Conservation (phyloP, 2,797 vertebrate genomes). For the Microcaecilia unicolor region DNA sequence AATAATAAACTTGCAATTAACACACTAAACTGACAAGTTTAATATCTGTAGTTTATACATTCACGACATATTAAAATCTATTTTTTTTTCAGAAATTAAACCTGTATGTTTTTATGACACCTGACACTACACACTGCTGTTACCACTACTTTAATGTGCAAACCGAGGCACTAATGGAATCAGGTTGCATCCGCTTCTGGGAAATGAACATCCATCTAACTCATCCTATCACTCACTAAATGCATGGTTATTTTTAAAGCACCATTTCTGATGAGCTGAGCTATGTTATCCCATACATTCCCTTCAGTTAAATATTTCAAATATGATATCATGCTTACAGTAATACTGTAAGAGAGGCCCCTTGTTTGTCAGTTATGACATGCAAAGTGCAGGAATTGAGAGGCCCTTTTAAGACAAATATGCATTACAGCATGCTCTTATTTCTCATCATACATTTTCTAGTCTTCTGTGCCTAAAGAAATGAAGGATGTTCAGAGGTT, state of each 20-base stretch:
- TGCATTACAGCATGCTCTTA: too few relatives aligned
- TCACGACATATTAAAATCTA: too few relatives aligned
- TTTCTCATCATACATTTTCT: too few relatives aligned
- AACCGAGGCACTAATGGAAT: neutral
- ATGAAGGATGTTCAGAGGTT: too few relatives aligned
- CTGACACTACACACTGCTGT: neutral
- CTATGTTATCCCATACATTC: rapidly evolving
- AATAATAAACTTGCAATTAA: too few relatives aligned
- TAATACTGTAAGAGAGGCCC: neutral
- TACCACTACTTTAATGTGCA: neutral
- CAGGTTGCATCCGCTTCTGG: neutral
- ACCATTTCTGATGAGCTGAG: neutral
- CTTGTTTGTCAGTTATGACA: neutral
- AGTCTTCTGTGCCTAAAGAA: too few relatives aligned
- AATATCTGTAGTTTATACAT: too few relatives aligned
- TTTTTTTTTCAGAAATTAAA: neutral
- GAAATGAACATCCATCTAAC: neutral
- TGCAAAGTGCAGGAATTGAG: too few relatives aligned
- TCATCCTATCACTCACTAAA: neutral
- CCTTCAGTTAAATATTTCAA: neutral
- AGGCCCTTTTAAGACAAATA: too few relatives aligned
- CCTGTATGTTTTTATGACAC: constrained; percentile 1
- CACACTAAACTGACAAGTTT: too few relatives aligned
- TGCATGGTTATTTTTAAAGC: neutral
- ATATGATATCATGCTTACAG: neutral